Conservation (phyloP, 2,888 invertebrate species). For the Lepidochrysops patricia region DNA sequence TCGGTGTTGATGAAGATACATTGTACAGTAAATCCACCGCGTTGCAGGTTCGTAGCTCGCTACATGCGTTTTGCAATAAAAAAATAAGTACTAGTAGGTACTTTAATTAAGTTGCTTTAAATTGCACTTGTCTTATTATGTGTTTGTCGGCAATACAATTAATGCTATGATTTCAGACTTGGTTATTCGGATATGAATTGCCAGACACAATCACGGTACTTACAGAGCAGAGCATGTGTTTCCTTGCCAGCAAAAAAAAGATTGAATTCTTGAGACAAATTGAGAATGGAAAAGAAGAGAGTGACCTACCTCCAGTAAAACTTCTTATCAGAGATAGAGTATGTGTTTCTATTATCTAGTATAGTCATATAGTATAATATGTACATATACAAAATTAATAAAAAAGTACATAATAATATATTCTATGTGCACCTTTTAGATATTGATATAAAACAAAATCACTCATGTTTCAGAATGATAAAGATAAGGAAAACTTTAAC, state of each 20-base stretch:
- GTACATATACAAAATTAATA: not conserved
- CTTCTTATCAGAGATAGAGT: slow-evolving; percentile 93
- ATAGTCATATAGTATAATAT: no score
- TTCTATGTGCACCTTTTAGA: not conserved
- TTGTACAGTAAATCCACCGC: slow-evolving; percentile 98
- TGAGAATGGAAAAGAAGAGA: slow-evolving; percentile 87
- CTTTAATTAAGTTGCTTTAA: not conserved
- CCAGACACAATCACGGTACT: slow-evolving; percentile 96
- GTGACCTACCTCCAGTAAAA: slow-evolving; percentile 87
- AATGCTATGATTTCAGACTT: slow-evolving; percentile 77
- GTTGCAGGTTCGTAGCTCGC: slow-evolving; percentile 80
- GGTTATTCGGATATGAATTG: slow-evolving; percentile 97
- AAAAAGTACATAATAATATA: slow-evolving; percentile 13
- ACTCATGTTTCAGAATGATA: slow-evolving; percentile 79
- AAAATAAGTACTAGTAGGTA: not conserved
- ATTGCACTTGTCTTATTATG: not conserved
- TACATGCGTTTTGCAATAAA: slow-evolving; percentile 31
- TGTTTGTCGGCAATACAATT: not conserved
- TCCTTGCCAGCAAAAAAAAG: slow-evolving; percentile 97
- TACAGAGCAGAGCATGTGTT: slow-evolving; percentile 87
- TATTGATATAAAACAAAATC: not conserved
- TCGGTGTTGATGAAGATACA: slow-evolving; percentile 95
- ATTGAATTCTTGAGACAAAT: slow-evolving; percentile 95
- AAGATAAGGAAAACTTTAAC: slow-evolving; percentile 93
- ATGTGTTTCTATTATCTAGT: no score